Evolutionary conservation across 1,140 invertebrate genomes (phyloP), one percentile per base, ranked within the genome.

Genomic region (Drosophila teissieri): DNA sequence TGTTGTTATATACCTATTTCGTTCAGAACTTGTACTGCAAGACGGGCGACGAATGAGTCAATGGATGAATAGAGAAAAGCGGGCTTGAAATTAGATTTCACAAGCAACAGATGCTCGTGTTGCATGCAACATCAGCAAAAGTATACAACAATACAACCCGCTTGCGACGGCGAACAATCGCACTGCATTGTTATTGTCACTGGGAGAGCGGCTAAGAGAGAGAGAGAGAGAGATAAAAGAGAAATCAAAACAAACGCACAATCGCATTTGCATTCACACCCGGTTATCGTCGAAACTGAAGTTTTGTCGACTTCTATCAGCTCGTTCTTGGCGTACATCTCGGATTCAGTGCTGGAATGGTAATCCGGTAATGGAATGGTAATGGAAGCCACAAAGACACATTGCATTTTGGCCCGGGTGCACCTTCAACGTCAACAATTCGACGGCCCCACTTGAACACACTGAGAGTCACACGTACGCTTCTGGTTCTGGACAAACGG

Each of bases 181-280:
- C 22, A 24, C 17, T 42, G 69, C 73, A 75, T 74, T 75, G 69
- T 74, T 67, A 36, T 70, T 45, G 52, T 72, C 44, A 17, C 40
- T 44, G 19, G 19, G 31, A 55, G 15, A 44, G 17, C 27, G 14
- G 12, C n/a, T 7, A 40, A 46, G 36, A 44, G 10, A 11, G 36
- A 34, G 44, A 49, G 14, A 15, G 14, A 22, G 49, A 46, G 24
- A 48, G 49, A 62, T 36, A 64, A 22, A 42, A 46, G 34, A 48
- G 49, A 62, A 40, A 64, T 19, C 46, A 58, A 80, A 61, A 73
- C 49, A 78, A 84, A 82, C 46, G 46, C n/a, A 67, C 54, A 36
- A 12, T 14, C 55, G 49, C 37, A 58, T 61, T 19, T 31, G 24
- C 45, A 55, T 22, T 57, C 55, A 45, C 61, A 60, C 39, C 1